A percentile compares a stretch with the other conserved stretches of the same genome.
These are phyloP conservation scores for Typhlomys cinereus DNA, from an alignment of 2,113 vertebrate species.

Conservation along the genomic window DNA sequence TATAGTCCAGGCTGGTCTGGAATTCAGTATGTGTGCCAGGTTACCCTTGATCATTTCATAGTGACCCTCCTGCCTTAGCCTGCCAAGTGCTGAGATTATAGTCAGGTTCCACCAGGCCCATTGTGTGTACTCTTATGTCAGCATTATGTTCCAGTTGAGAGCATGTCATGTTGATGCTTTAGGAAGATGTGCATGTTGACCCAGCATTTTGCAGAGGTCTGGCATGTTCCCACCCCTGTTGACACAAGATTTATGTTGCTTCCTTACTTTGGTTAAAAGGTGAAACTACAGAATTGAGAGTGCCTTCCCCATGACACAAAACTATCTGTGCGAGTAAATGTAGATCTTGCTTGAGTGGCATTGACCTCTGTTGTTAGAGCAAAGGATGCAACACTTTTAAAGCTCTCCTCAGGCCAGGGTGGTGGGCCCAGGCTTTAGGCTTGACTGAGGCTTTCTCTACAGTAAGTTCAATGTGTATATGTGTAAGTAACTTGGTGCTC, in stretches of 20 bases:
- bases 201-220: not conserved
- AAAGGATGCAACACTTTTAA: no score
- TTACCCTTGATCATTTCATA: not conserved
- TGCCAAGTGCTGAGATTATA: not conserved
- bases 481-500: not conserved
- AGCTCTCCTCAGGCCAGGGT: not conserved
- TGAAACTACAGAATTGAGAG: not conserved
- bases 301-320: no score
- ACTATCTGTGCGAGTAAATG: not conserved
- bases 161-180: constrained; percentile 26
- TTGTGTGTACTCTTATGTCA: constrained; percentile 17
- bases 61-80: not conserved
- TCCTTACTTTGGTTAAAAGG: not conserved
- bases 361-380: not conserved
- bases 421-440: not conserved
- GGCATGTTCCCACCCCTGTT: not conserved
- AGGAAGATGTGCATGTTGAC: not conserved
- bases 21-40: not conserved
- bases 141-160: not conserved
- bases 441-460: not conserved
- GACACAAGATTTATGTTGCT: not conserved
- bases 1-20: not conserved
- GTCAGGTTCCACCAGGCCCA: not conserved
- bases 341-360: constrained; percentile 17
- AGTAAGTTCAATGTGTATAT: not conserved